Percentiles rank a stretch among this genome's conserved stretches.
Conservation (phyloP, 1,140 invertebrate species). For the Diabrotica virgifera region DNA sequence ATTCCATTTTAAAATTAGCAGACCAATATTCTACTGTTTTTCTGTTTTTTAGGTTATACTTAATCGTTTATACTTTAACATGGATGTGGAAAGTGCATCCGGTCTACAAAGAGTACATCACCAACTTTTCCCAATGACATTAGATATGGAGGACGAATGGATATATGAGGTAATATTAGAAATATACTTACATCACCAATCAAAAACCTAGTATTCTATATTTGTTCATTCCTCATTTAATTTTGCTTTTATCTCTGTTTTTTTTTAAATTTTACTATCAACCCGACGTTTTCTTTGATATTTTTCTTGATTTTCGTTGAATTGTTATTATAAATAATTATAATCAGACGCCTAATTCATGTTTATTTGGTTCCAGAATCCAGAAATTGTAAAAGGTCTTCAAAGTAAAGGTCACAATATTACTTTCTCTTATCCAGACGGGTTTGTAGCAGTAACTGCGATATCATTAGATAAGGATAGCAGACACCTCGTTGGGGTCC, state of each 20-base stretch:
- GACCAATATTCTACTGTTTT: no score
- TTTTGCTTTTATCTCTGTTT: no score
- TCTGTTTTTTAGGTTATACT: not conserved
- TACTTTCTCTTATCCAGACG: not conserved
- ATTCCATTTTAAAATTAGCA: no score
- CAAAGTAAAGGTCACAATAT: not conserved
- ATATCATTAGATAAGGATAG: not conserved
- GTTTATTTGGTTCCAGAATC: not conserved
- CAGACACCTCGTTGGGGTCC: not conserved
- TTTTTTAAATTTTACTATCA: no score
- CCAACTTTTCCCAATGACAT: constrained; percentile 6
- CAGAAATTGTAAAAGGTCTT: not conserved
- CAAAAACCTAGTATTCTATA: no score
- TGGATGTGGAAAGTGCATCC: not conserved
- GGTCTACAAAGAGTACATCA: not conserved
- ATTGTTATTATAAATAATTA: no score
- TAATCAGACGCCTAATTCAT: not conserved
- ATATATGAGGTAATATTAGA: not conserved
- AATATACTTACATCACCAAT: no score
- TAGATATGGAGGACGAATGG: not conserved
- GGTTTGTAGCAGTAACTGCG: constrained; percentile 4
- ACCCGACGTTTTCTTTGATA: no score
- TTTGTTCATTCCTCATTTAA: no score
- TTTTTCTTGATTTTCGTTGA: no score
- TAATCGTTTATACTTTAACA: not conserved